Conservation (phyloP, 2,797 vertebrate species). For the Macropus fuliginosus region DNA sequence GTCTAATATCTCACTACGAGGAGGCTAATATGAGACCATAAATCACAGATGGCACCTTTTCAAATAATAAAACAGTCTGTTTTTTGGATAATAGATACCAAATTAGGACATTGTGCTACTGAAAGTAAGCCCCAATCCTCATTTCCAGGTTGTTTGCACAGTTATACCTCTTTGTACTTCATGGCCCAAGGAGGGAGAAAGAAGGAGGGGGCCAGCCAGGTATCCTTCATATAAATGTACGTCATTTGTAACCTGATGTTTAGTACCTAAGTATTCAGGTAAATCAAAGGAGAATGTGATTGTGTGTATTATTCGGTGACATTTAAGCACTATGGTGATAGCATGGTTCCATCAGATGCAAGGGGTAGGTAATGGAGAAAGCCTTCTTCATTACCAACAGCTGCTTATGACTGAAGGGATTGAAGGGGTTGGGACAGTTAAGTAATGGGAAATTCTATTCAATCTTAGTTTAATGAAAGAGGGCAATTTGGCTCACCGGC, state of each 20-base stretch:
- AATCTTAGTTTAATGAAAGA: not conserved
- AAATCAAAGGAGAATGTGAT: not conserved
- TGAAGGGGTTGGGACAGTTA: not conserved
- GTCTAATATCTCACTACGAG: constrained; percentile 92
- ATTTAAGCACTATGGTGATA: not conserved
- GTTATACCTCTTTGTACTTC: constrained; percentile 20
- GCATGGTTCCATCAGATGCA: not conserved
- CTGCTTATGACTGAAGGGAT: not conserved
- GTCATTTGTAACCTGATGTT: not conserved
- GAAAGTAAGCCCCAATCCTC: constrained; percentile 38
- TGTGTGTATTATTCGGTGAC: not conserved
- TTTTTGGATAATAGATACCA: constrained; percentile 52
- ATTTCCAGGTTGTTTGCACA: constrained; percentile 25
- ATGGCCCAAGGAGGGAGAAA: not conserved
- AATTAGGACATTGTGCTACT: constrained; percentile 53
- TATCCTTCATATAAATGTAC: not conserved
- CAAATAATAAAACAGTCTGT: constrained; percentile 80
- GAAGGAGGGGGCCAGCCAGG: not conserved
- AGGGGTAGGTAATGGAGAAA: not conserved
- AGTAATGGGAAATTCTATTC: not conserved
- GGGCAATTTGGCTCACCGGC: not conserved
- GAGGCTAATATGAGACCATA: constrained; percentile 88
- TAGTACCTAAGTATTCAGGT: not conserved
- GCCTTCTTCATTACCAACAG: not conserved
- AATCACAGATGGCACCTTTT: constrained; percentile 88